Percentiles rank a stretch among this genome's conserved stretches.
These are phyloP conservation scores for Tetrapedia diversipes DNA, from an alignment of 2,888 invertebrate species.

Conservation along the genomic window DNA sequence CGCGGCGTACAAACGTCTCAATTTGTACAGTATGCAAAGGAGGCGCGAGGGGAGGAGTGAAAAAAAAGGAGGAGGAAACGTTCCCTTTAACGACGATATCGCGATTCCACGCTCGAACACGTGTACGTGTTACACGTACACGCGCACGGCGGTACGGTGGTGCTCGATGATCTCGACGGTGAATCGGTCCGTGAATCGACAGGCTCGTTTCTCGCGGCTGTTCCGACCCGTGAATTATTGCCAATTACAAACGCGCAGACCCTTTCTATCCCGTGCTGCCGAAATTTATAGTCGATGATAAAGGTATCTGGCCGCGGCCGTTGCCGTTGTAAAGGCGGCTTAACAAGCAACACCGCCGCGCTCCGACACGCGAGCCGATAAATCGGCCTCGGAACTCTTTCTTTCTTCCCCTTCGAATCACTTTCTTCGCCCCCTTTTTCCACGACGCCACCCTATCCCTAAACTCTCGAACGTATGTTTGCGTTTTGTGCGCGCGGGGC, in stretches of 20 bases:
- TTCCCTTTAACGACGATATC: slow-evolving; percentile 19
- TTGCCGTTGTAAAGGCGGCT: slow-evolving; percentile 65
- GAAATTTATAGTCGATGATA: slow-evolving; percentile 79
- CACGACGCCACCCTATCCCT: background rate
- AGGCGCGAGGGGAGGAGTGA: too few species aligned
- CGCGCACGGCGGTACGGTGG: background rate
- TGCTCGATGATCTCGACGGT: background rate
- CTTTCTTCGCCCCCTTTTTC: slow-evolving; percentile 14
- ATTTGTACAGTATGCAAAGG: slow-evolving; percentile 38
- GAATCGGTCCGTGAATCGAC: slow-evolving; percentile 44
- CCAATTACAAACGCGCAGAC: slow-evolving; percentile 68
- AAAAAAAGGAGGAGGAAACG: background rate
- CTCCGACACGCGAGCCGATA: slow-evolving; percentile 73
- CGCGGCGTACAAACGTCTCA: slow-evolving; percentile 38
- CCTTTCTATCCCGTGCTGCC: slow-evolving; percentile 65
- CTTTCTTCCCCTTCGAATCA: slow-evolving; percentile 4
- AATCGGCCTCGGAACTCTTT: slow-evolving; percentile 57
- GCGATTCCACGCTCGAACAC: background rate
- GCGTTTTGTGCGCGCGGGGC: too few species aligned
- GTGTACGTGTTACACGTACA: background rate
- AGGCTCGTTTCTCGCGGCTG: slow-evolving; percentile 27
- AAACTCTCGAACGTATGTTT: background rate
- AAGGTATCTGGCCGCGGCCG: slow-evolving; percentile 69
- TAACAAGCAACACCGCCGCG: slow-evolving; percentile 71
- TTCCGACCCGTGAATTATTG: slow-evolving; percentile 67